Conservation (phyloP, 2,797 vertebrate species). For the Takifugu rubripes region DNA sequence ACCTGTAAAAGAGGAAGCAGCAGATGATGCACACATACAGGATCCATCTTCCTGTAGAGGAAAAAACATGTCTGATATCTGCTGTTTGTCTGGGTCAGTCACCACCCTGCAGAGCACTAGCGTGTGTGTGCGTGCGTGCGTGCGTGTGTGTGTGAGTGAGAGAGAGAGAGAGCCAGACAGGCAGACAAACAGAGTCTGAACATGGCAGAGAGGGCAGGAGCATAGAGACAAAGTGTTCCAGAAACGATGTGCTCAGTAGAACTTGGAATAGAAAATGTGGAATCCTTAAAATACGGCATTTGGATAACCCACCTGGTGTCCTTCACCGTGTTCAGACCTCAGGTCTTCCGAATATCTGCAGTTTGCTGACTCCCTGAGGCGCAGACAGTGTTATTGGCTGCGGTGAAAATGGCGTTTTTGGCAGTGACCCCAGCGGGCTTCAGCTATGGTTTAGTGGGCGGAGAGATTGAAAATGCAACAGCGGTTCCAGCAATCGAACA, state of each 20-base stretch:
- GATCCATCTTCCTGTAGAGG: no score
- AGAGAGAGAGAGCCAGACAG: constrained; percentile 22
- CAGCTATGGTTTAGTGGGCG: constrained; percentile 14
- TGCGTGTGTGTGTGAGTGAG: constrained; percentile 12
- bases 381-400: constrained; percentile 9
- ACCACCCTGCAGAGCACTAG: constrained; percentile 41
- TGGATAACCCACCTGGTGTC: no score
- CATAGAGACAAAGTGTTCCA: no score
- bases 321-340: no score
- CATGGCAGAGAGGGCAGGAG: background rate
- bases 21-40: constrained; percentile 3
- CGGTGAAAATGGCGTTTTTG: constrained; percentile 18
- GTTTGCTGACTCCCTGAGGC: background rate
- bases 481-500: background rate
- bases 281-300: no score
- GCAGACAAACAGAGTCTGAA: background rate
- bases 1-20: background rate
- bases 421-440: constrained; percentile 15
- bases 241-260: no score
- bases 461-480: constrained; percentile 1
- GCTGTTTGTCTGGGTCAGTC: constrained; percentile 31
- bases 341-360: no score
- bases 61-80: constrained; percentile 10
- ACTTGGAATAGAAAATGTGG: no score
- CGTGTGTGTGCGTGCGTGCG: constrained; percentile 22